Base-by-base conservation (phyloP, 2,113 vertebrate species). In the Axis porcinus region DNA sequence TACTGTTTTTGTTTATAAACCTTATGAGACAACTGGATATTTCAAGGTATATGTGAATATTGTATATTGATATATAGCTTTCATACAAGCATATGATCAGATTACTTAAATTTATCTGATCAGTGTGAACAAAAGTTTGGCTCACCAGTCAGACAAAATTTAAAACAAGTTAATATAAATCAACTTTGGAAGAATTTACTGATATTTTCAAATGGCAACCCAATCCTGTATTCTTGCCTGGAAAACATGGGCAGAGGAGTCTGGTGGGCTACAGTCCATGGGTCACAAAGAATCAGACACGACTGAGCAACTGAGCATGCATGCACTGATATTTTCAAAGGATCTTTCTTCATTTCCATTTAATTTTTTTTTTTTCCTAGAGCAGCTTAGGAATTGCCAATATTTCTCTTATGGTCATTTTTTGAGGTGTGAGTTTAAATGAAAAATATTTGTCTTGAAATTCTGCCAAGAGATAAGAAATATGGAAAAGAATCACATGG, bases 401-500 rank as follows among this genome's bases (percentile, higher is more conserved):
- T 86, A 52, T 14, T 57, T 45, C 23, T 47, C 16, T 93, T 67
- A 25, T 19, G 82, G 57, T 76, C 60, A 81, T 92, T 92, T 96
- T 94, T 85, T 52, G 58, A 96, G 60, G 85, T 94, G 85, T 94
- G 81, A 95, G 23, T 45, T 64, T 83, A 84, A 96, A 83, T 82
- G 50, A 30, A 95, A 96, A 97, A 97, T 96, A 97, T 97, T 95
- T 96, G 40, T 88, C 50, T 98, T 97, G 95, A 98, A 97, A 90
- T 89, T 76, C 50, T 96, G 91, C 93, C 94, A 97, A 83, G 25
- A 97, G 95, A 96, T 98, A 54, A 81, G 45, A 67, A 84, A 43
- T 87, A 58, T 67, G 81, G 15, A 96, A 85, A 96, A 45, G 14
- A 84, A 74, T 89, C 58, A 57, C n/a, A 27, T 3, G 3, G 16